Conservation (phyloP, 2,797 vertebrate genomes). For the Trematomus bernacchii region DNA sequence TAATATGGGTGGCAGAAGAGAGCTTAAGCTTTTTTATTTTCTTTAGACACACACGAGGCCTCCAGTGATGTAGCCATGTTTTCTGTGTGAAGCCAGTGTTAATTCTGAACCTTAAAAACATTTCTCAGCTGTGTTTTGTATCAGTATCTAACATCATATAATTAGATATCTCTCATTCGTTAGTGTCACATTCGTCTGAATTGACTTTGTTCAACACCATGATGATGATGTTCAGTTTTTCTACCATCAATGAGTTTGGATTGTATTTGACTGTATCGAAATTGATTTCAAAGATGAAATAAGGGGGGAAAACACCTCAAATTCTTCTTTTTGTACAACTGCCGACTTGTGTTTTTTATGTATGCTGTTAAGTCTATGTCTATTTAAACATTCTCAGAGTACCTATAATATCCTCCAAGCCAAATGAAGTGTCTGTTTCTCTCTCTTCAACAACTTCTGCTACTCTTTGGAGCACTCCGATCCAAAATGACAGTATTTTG, state of each 20-base stretch:
- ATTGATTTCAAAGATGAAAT: constrained; percentile 58
- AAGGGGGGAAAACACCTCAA: constrained; percentile 43
- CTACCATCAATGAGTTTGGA: constrained; percentile 64
- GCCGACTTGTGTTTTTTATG: constrained; percentile 68
- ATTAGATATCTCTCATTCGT: constrained; percentile 62
- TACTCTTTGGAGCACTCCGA: constrained; percentile 40
- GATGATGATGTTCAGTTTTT: constrained; percentile 67
- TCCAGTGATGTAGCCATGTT: constrained; percentile 74
- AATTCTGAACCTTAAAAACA: constrained; percentile 68
- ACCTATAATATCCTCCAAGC: constrained; percentile 73
- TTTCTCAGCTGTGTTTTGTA: constrained; percentile 78
- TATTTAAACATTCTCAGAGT: constrained; percentile 78
- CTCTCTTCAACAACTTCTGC: constrained; percentile 53
- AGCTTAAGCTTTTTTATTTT: constrained; percentile 52
- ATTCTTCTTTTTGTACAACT: constrained; percentile 71
- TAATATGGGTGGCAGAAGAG: constrained; percentile 64
- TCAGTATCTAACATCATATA: constrained; percentile 71
- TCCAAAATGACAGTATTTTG: constrained; percentile 58
- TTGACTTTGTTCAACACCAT: constrained; percentile 72
- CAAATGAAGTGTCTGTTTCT: constrained; percentile 75
- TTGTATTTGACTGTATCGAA: constrained; percentile 72
- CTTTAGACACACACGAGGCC: constrained; percentile 36
- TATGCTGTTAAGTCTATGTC: constrained; percentile 78
- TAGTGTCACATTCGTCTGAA: constrained; percentile 70
- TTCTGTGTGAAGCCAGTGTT: constrained; percentile 73